These are phyloP conservation scores for Burhinus oedicnemus DNA, from an alignment of 2,113 vertebrate species.

Conservation along the genomic window DNA sequence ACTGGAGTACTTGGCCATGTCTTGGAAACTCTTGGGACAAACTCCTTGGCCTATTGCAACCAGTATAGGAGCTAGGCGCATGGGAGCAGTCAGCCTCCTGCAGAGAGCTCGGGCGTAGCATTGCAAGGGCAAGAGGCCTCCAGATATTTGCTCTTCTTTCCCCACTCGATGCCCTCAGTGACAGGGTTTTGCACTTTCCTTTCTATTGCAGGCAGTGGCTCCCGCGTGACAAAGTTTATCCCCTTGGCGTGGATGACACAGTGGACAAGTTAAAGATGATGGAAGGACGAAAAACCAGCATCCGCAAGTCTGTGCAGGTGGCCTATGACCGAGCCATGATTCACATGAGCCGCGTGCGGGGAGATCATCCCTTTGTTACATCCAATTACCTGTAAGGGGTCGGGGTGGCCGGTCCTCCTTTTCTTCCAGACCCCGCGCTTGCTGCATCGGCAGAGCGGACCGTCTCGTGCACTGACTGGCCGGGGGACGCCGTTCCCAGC, in stretches of 20 bases:
- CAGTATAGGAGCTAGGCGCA: neutral
- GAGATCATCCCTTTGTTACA: conserved; percentile 86
- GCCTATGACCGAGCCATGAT: conserved; percentile 95
- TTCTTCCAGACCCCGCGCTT: neutral
- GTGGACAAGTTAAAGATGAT: conserved; percentile 96
- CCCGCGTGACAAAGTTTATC: conserved; percentile 90
- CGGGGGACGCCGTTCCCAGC: neutral
- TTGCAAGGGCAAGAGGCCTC: neutral
- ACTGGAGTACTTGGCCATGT: neutral
- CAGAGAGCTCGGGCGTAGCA: neutral
- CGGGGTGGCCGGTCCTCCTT: neutral
- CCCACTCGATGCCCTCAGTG: neutral
- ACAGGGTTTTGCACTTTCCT: neutral
- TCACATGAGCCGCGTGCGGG: conserved; percentile 91
- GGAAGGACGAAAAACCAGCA: conserved; percentile 95
- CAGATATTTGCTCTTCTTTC: neutral
- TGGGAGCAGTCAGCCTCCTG: neutral
- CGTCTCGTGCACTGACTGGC: neutral
- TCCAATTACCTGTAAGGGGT: conserved; percentile 84
- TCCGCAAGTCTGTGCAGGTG: conserved; percentile 97
- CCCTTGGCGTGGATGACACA: conserved; percentile 90
- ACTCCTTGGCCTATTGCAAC: neutral
- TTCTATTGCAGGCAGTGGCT: conserved; percentile 91
- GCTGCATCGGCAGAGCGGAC: neutral
- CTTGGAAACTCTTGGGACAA: neutral